Base-by-base conservation (phyloP, 2,888 invertebrate genomes). In the Cartodere bifasciata region DNA sequence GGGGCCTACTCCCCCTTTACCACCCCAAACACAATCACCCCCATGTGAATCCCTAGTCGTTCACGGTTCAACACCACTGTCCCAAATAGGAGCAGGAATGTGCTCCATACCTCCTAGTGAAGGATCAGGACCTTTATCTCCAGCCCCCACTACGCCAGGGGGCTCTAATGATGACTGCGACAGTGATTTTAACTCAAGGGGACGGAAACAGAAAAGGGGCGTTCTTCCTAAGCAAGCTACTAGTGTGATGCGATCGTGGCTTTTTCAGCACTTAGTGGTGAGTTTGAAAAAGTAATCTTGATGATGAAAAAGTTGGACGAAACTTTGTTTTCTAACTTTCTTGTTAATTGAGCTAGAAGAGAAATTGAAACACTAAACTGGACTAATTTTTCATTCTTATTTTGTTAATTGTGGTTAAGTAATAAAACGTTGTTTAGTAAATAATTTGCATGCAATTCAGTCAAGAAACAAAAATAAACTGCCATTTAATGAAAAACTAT, bases 211-310 rank as follows among this genome's bases (percentile, higher is more conserved):
- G 49, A 86, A 86, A 63, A 69, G 94, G 9, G 92, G 94, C 9
- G 90, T 94, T 43, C 68, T 95, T 50, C 94, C 94, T 16, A 82
- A 94, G 52, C 87, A 88, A 55, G 94, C 94, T 42, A 95, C 94
- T 31, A 90, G 90, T 60, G 88, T 88, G 41, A 88, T 94, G 88
- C 66, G 92, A 41, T 85, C 90, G 31, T 94, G 94, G 94, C 72
- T 94, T 40, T 94, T 94, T 65, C 90, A 92, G 57, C 92, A 94
- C 61, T 72, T 94, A 50, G 90, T 91, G 62, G 92, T 91, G 58
- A 72, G 78, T 61, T 40, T n/a, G 3, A 28, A 28, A 28, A 7
- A 10, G 6, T 27, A n/a, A n/a, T n/a, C n/a, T n/a, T n/a, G n/a
- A n/a, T n/a, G n/a, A n/a, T n/a, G n/a, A n/a, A n/a, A n/a, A n/a